Conservation (phyloP, 2,888 invertebrate genomes). For the Corbicula japonica region DNA sequence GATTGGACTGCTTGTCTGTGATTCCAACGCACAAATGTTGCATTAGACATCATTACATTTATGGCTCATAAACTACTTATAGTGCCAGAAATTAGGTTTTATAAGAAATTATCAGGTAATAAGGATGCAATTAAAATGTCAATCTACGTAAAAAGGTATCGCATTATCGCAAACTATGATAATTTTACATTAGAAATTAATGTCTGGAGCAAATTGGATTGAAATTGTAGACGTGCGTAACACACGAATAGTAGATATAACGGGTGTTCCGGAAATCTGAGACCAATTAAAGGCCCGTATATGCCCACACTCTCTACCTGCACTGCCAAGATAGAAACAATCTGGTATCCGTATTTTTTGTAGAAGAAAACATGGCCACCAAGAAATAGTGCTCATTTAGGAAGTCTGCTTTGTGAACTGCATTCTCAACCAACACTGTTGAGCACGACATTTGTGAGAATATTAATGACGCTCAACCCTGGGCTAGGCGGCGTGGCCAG, state of each 20-base stretch:
- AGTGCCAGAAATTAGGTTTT: conserved; percentile 54
- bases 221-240: conserved; percentile 62
- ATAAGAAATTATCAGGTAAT: conserved; percentile 62
- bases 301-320: conserved; percentile 22
- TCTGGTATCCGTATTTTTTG: too few relatives aligned
- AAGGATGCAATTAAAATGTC: conserved; percentile 63
- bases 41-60: conserved; percentile 39
- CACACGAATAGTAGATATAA: conserved; percentile 45
- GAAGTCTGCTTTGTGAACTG: too few relatives aligned
- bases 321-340: conserved; percentile 29
- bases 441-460: too few relatives aligned
- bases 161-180: conserved; percentile 52
- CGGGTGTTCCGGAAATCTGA: conserved; percentile 51
- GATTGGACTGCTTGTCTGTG: conserved; percentile 30
- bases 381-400: too few relatives aligned
- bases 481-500: too few relatives aligned
- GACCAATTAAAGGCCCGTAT: conserved; percentile 53
- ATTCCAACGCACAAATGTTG: conserved; percentile 42
- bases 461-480: too few relatives aligned
- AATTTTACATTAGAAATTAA: conserved; percentile 56
- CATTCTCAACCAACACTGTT: too few relatives aligned
- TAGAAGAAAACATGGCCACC: too few relatives aligned
- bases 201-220: conserved; percentile 60
- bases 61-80: conserved; percentile 36
- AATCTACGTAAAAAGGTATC: conserved; percentile 47